These are phyloP conservation scores for Drosophila percnosoma DNA, from an alignment of 2,888 invertebrate species.

Conservation along the genomic window DNA sequence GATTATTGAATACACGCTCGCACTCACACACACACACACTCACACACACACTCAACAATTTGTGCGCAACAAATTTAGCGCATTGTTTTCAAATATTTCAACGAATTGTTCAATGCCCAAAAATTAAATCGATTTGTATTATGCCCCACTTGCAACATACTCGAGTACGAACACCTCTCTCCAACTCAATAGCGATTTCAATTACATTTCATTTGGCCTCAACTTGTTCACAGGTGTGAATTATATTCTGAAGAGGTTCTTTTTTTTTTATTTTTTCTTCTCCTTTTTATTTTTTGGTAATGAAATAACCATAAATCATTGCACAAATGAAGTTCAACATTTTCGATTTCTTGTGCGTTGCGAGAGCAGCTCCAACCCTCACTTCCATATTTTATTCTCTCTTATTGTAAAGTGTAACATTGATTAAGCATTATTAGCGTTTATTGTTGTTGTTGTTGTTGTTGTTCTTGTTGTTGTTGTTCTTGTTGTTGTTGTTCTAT, in stretches of 20 bases:
- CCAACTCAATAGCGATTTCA: slow-evolving; percentile 47
- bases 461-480: slow-evolving; percentile 58
- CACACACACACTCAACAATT: slow-evolving; percentile 41
- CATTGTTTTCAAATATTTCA: slow-evolving; percentile 66
- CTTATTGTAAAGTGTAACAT: slow-evolving; percentile 81
- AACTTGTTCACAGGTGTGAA: slow-evolving; percentile 76
- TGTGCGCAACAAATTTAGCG: slow-evolving; percentile 73
- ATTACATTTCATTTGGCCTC: slow-evolving; percentile 65
- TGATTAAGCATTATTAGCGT: slow-evolving; percentile 82
- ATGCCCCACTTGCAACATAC: slow-evolving; percentile 39
- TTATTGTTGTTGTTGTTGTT: slow-evolving; percentile 64
- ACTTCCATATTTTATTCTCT: slow-evolving; percentile 44
- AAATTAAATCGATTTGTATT: slow-evolving; percentile 64
- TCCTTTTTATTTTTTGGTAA: slow-evolving; percentile 44
- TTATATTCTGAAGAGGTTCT: slow-evolving; percentile 40
- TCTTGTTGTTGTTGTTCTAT: slow-evolving; percentile 50
- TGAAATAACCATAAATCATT: slow-evolving; percentile 76
- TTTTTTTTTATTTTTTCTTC: slow-evolving; percentile 2
- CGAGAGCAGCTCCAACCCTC: slow-evolving; percentile 24
- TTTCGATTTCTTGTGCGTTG: slow-evolving; percentile 22
- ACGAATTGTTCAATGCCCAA: slow-evolving; percentile 61
- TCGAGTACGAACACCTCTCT: slow-evolving; percentile 13
- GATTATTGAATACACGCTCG: slow-evolving; percentile 65
- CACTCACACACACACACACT: slow-evolving; percentile 2
- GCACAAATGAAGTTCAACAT: slow-evolving; percentile 71